Evolutionary conservation across 2,888 invertebrate genomes (phyloP), one percentile per base, ranked within the genome.

Genomic region (Macrosiphum euphorbiae): DNA sequence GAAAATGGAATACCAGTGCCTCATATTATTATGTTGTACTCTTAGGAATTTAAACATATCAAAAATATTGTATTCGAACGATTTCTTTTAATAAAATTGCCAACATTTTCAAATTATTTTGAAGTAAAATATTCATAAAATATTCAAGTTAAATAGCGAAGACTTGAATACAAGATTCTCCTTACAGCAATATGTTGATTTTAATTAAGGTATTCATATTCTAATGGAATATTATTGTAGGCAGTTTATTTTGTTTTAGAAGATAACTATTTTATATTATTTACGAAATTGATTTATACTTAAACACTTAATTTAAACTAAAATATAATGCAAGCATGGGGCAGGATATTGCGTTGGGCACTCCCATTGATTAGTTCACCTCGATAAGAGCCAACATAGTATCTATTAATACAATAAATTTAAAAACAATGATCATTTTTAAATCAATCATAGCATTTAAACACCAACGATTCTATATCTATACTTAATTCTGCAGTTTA

Each of bases 341-440:
- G 35, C 35, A 67, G 35, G 35, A 35, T 67, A 67, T 35, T 5
- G n/a, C 16, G n/a, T 67, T 67, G 35, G 16, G n/a, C 35, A 67
- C 67, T 35, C 67, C 35, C 16, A 35, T 67, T 16, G 67, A n/a
- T 67, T 67, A 67, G 35, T 67, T 67, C n/a, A 67, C n/a, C 35
- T 35, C 16, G 35, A 5, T 67, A 1, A 7, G 35, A 67, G 35
- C 5, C 35, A 16, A 20, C 67, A 67, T 67, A 67, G 16, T 35
- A 16, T 67, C 35, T 35, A 67, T 67, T n/a, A n/a, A 20, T 67
- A 67, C 13, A 35, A 67, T 67, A 35, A 16, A 67, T 35, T 67
- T n/a, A 67, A n/a, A 67, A n/a, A 67, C n/a, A 67, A n/a, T 16
- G 67, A 67, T 67, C n/a, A n/a, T n/a, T 67, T 67, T 67, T 67